Base-by-base conservation (phyloP, 2,113 vertebrate species). In the Myiozetetes cayanensis region DNA sequence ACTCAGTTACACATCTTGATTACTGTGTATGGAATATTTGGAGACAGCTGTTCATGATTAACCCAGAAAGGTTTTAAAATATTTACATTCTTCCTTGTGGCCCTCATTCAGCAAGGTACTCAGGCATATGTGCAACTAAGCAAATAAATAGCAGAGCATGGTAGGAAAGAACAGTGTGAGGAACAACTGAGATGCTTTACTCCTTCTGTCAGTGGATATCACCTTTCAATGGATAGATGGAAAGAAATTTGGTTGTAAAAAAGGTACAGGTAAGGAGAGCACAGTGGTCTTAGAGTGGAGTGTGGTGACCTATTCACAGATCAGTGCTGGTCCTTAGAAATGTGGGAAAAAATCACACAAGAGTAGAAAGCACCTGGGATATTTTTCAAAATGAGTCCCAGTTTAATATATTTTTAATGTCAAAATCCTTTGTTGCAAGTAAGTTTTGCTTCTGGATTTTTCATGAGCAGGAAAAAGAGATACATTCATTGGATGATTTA, bases 361-460 rank as follows among this genome's bases (percentile, higher is more conserved):
- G 13, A 86, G 58, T 33, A 83, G 21, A 81, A 95, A 90, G 5
- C 28, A 68, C 4, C 4, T 46, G n/a, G 20, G 20, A 72, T 89
- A 65, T n/a, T 80, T 80, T 89, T 81, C 2, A 0, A 92, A 90
- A 82, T 44, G 74, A 88, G 3, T 44, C 30, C 6, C 68, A 68
- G 24, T 75, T 94, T 85, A 90, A 91, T 89, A 80, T 90, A 90
- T 90, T 91, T 96, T 91, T 93, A 96, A 78, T 91, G 82, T 43
- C 70, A 90, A 89, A 95, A 9, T 5, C 4, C 47, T 77, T 89
- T 93, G 78, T 85, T 92, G 30, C 41, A 91, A 89, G 27, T 77
- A 63, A 89, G 58, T 86, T 85, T 89, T 94, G 22, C 63, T 92
- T 96, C 92, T 94, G 89, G 94, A 96, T 85, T 91, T 97, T 96